phyloP scores from a whole-genome alignment of 2,113 vertebrate species.

The Phainopepla nitens region DNA sequence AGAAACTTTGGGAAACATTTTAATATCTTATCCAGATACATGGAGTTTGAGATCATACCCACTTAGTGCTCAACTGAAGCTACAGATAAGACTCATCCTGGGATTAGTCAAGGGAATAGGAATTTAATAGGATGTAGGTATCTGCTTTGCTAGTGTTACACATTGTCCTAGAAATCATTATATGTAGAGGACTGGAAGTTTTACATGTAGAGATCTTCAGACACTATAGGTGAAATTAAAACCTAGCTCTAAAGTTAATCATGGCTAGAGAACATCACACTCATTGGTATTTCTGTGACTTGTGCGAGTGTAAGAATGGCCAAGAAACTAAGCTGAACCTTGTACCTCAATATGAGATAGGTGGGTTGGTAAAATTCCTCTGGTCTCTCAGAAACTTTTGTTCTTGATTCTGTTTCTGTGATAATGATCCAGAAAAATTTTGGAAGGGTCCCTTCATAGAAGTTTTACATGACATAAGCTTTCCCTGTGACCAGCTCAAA shows the following conservation, averaged over 20 bases:
- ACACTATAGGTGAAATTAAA: neutral
- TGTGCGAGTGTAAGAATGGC: neutral
- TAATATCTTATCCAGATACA: neutral
- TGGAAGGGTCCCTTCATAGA: neutral
- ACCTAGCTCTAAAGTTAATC: neutral
- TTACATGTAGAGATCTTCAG: neutral
- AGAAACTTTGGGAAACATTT: neutral
- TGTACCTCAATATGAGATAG: neutral
- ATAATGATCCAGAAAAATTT: neutral
- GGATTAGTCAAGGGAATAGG: neutral
- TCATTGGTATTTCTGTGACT: neutral
- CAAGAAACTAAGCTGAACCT: neutral
- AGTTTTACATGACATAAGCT: slow-evolving; percentile 9
- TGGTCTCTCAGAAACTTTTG: neutral
- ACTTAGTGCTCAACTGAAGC: neutral
- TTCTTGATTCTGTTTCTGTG: neutral
- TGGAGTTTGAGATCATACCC: neutral
- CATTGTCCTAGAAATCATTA: neutral
- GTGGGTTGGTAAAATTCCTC: neutral
- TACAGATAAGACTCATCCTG: neutral
- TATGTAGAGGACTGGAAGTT: neutral
- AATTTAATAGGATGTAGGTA: neutral
- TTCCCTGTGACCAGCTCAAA: slow-evolving; percentile 20
- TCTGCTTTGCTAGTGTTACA: neutral
- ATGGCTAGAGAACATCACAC: neutral